Base-by-base conservation (phyloP, 1,140 invertebrate species). In the Himalopsyche phryganea region DNA sequence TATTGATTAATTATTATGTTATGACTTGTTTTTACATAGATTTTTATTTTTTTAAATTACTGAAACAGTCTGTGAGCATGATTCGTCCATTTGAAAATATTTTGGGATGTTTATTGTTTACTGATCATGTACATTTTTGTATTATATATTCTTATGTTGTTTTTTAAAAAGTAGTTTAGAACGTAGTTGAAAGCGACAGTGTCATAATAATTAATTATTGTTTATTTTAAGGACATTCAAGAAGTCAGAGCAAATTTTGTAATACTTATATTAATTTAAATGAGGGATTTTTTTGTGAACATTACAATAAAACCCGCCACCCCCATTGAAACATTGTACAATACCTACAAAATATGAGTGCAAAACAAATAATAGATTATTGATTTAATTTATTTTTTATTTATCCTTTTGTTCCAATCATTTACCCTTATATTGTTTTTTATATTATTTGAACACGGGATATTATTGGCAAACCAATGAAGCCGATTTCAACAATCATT, bases 21-120 rank as follows among this genome's bases (percentile, higher is more conserved):
- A 40, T 40, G 15, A 40, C 11, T 40, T 40, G 11, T 40, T n/a
- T 40, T 35, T 40, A 13, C 4, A 40, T 40, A 15, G 11, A 40
- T 40, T 40, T 40, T 40, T 13, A 13, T 40, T 40, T 40, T 40
- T 40, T 40, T 15, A 11, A 40, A n/a, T 15, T n/a, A 13, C 3
- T 40, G 15, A 40, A 13, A 40, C 11, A 48, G 15, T 48, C 47
- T 49, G 54, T 57, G 54, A 57, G 48, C 35, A 50, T 32, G 38
- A 57, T 57, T 57, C 54, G 54, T 57, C 54, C 54, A 57, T 57
- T 57, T 49, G 42, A 38, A 38, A 50, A 57, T 57, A 41, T 42
- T 57, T n/a, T 55, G 38, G 13, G 18, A 10, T 7, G 19, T 41
- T 44, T 10, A 13, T 11, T 5, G 11, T 40, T 40, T 40, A 40